Evolutionary conservation across 2,888 invertebrate species (phyloP), one percentile per base, ranked within the genome.

Genomic region (Eustalomyia histrio): DNA sequence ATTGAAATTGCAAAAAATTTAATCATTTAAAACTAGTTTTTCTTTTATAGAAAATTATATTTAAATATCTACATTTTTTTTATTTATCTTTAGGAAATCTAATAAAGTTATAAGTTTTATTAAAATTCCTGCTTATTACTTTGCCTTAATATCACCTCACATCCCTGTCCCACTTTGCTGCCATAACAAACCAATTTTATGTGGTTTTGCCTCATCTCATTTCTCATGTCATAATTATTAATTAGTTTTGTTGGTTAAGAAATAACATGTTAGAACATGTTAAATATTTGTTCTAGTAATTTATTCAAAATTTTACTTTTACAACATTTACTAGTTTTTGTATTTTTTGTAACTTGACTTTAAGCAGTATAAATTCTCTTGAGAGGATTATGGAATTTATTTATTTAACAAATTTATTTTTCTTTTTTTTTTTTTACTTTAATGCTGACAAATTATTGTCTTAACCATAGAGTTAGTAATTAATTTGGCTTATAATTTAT

Each of bases 401-500:
- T 61, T 61, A 65, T 39, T n/a, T 24, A 50, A 50, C 47, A 29
- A 47, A 24, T 3, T 17, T n/a, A n/a, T n/a, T n/a, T n/a, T n/a
- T n/a, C n/a, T n/a, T n/a, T n/a, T n/a, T n/a, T n/a, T n/a, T n/a
- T 60, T 60, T 58, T 69, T 50, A 71, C 14, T 63, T 57, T 63
- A 68, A 79, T 69, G 9, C 64, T 73, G 43, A 65, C 68, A 72
- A 80, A 72, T 80, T 80, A 76, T 72, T 76, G 58, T 69, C 57
- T 74, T 73, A 67, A 76, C 68, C 68, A 58, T 18, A 12, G 35
- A 47, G 57, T 64, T 50, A 68, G 63, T 68, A 73, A 73, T 80
- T 76, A 73, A 80, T 80, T 73, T 73, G 55, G 58, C 72, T 80
- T 80, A 76, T 58, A 58, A 60, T 52, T 67, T 64, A 69, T 76